These are phyloP conservation scores for zebrafish (Danio rerio) DNA, from an alignment of 2,113 vertebrate species.

Conservation along the genomic window GRCz12tu NC_133187.1:28144501-28145000, in stretches of 20 bases:
- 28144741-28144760: constrained; percentile 56
- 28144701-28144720: constrained; percentile 47
- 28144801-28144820: constrained; percentile 34
- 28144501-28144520: not conserved
- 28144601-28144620: not conserved
- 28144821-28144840: constrained; percentile 26
- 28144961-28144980: no score
- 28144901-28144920: not conserved
- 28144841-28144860: not conserved
- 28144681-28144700: constrained; percentile 23
- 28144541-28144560: not conserved
- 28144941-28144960: no score
- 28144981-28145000: no score
- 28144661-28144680: constrained; percentile 24
- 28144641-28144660: constrained; percentile 44
- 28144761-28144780: constrained; percentile 32
- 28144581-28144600: not conserved
- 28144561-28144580: not conserved
- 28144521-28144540: not conserved
- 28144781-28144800: constrained; percentile 57
- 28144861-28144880: not conserved
- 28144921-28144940: no score
- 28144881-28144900: not conserved
- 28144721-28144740: constrained; percentile 38
- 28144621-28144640: not conserved